phyloP scores from a whole-genome alignment of 2,888 invertebrate genomes.

The Argynnis bischoffii region DNA sequence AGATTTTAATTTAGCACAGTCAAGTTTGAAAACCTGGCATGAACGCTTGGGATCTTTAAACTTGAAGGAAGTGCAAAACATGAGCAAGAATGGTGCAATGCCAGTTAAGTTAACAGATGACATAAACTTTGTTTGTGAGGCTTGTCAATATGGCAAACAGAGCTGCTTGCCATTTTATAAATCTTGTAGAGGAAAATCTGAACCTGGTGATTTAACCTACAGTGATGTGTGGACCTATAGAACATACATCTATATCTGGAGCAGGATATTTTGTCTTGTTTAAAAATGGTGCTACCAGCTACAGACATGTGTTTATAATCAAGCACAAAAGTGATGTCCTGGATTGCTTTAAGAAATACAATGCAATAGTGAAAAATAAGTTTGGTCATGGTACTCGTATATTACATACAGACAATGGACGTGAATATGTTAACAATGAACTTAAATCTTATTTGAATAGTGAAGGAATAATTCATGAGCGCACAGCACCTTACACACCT shows the following conservation, averaged over 20 bases:
- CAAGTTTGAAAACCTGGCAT: slow-evolving; percentile 37
- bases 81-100: slow-evolving; percentile 23
- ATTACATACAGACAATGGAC: no score
- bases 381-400: no score
- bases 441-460: no score
- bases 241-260: slow-evolving; percentile 23
- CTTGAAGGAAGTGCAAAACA: slow-evolving; percentile 30
- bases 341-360: slow-evolving; percentile 26
- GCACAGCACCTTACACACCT: neutral
- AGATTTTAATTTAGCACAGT: slow-evolving; percentile 38
- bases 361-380: slow-evolving; percentile 10
- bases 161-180: slow-evolving; percentile 16
- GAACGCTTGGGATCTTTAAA: slow-evolving; percentile 36
- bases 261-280: slow-evolving; percentile 36
- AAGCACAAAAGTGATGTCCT: no score
- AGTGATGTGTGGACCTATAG: slow-evolving; percentile 34
- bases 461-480: no score
- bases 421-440: no score
- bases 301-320: neutral
- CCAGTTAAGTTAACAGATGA: slow-evolving; percentile 15
- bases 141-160: slow-evolving; percentile 33
- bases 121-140: slow-evolving; percentile 28
- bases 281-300: slow-evolving; percentile 31
- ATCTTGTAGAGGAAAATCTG: slow-evolving; percentile 19
- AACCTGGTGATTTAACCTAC: slow-evolving; percentile 28